These are phyloP conservation scores for Tylochromis polylepis DNA, from an alignment of 2,113 vertebrate species.

Conservation along the genomic window DNA sequence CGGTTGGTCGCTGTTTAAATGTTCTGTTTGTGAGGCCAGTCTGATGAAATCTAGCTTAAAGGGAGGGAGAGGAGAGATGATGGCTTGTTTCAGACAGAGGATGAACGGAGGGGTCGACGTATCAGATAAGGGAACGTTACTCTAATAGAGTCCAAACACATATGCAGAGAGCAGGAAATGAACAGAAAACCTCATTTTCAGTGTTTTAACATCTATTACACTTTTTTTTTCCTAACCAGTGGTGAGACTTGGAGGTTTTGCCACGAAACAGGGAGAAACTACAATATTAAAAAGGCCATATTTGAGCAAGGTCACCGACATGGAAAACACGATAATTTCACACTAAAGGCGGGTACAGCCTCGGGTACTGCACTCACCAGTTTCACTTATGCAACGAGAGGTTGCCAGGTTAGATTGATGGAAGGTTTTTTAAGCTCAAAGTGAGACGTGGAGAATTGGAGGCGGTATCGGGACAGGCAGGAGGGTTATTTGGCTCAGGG, in stretches of 20 bases:
- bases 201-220: not conserved
- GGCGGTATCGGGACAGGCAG: not conserved
- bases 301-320: not conserved
- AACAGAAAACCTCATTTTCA: not conserved
- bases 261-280: not conserved
- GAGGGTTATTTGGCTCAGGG: not conserved
- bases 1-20: not conserved
- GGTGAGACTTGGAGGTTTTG: not conserved
- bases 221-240: not conserved
- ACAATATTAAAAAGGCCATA: not conserved
- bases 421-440: not conserved
- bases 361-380: not conserved
- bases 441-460: not conserved
- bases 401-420: not conserved
- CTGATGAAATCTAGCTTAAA: not conserved
- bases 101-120: not conserved
- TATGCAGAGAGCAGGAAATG: not conserved
- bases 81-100: not conserved
- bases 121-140: not conserved
- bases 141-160: not conserved
- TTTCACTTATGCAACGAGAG: not conserved
- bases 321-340: not conserved
- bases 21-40: not conserved
- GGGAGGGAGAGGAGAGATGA: accelerated
- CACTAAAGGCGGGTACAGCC: not conserved